Conservation (phyloP, 2,797 vertebrate genomes). For the Myotis myotis region DNA sequence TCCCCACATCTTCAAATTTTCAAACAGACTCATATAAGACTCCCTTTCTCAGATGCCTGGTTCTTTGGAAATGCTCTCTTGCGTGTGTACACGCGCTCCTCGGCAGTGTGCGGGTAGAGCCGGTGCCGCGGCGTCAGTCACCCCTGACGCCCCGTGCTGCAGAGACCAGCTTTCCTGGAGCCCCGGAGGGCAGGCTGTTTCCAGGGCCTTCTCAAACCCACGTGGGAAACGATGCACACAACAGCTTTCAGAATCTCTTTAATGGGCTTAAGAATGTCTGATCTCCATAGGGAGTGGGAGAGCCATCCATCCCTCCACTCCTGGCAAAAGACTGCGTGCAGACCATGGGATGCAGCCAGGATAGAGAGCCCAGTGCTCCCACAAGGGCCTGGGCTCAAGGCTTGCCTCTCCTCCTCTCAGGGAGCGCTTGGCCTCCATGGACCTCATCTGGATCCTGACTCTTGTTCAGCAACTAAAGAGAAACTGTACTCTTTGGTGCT, state of each 20-base stretch:
- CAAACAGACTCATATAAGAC: not conserved
- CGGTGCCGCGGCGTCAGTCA: not conserved
- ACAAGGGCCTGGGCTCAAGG: accelerated
- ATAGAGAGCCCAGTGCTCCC: accelerated
- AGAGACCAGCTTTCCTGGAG: not conserved
- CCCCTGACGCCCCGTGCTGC: not conserved
- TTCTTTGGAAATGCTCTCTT: not conserved
- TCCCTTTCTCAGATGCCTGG: not conserved
- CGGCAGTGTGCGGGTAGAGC: not conserved
- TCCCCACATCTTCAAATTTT: not conserved
- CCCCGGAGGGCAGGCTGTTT: not conserved
- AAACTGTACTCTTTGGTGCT: not conserved
- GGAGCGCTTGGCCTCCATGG: not conserved
- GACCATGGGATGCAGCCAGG: not conserved
- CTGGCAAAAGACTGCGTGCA: not conserved
- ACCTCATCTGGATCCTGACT: not conserved
- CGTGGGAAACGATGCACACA: accelerated
- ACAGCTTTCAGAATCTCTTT: not conserved
- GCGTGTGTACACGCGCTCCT: no score
- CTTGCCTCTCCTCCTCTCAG: not conserved
- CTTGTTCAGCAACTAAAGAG: not conserved
- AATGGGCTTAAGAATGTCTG: not conserved
- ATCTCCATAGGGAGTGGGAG: not conserved
- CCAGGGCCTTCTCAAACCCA: not conserved
- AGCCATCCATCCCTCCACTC: not conserved